Percentiles rank a stretch among this genome's conserved stretches.
These are phyloP conservation scores for Danionella cerebrum DNA, from an alignment of 2,113 vertebrate species.

Conservation along the genomic window DNA sequence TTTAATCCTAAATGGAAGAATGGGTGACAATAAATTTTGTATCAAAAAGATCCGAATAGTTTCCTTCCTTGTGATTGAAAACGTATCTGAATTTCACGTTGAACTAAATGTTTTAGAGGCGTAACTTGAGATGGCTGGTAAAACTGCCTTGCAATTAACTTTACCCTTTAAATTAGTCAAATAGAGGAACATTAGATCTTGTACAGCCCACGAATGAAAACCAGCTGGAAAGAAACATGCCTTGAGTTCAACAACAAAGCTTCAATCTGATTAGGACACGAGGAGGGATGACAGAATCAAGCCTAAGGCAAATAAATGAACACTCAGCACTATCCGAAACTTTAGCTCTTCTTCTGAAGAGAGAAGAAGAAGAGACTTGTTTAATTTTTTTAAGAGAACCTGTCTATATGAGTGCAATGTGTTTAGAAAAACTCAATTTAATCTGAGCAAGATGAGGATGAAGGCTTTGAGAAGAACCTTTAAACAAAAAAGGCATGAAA, in stretches of 20 bases:
- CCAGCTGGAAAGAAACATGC: constrained; percentile 26
- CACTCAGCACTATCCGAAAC: neutral
- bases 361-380: constrained; percentile 2
- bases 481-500: neutral
- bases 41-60: too few relatives aligned
- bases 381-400: constrained; percentile 14
- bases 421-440: neutral
- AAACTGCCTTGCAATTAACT: constrained; percentile 8
- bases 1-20: too few relatives aligned
- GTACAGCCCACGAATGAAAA: constrained; percentile 17
- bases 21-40: too few relatives aligned
- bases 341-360: neutral
- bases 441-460: neutral
- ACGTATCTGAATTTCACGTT: neutral
- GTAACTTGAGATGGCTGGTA: constrained; percentile 23
- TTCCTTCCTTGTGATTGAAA: neutral
- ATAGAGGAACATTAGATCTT: neutral
- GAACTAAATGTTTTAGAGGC: constrained; percentile 3
- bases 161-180: constrained; percentile 7
- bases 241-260: neutral
- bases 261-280: constrained; percentile 27
- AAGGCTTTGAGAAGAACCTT: neutral
- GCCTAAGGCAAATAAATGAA: constrained; percentile 9
- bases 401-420: neutral
- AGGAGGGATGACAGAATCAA: constrained; percentile 25